Conservation (phyloP, 2,797 vertebrate genomes). For the Ceyx erithaca region DNA sequence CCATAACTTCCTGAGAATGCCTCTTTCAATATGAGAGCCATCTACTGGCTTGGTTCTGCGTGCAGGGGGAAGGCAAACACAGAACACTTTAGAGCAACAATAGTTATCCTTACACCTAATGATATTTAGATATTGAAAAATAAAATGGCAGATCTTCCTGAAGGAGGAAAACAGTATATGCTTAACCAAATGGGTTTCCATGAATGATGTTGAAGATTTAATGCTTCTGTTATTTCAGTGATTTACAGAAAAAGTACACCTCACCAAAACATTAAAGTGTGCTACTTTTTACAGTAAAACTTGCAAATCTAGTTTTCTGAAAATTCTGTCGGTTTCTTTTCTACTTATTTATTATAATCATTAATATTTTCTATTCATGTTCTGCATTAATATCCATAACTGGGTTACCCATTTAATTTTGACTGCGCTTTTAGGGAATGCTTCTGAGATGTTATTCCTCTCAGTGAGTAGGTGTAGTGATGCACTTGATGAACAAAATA, state of each 20-base stretch:
- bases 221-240: not conserved
- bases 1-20: not conserved
- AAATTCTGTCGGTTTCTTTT: not conserved
- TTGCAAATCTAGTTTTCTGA: not conserved
- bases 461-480: not conserved
- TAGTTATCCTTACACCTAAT: not conserved
- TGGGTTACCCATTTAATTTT: not conserved
- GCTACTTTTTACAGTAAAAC: not conserved
- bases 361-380: not conserved
- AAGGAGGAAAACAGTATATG: not conserved
- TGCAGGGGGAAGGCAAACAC: not conserved
- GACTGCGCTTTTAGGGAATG: not conserved
- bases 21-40: not conserved
- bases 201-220: not conserved
- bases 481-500: not conserved
- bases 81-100: not conserved
- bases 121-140: not conserved
- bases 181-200: not conserved
- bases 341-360: not conserved
- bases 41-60: not conserved
- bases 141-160: not conserved
- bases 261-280: not conserved
- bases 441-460: not conserved
- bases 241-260: not conserved
- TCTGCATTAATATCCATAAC: not conserved